A percentile compares a stretch with the other conserved stretches of the same genome.
Evolutionary conservation across 2,797 vertebrate species (phyloP).

Genomic region (Hyperoplus lanceolatus): DNA sequence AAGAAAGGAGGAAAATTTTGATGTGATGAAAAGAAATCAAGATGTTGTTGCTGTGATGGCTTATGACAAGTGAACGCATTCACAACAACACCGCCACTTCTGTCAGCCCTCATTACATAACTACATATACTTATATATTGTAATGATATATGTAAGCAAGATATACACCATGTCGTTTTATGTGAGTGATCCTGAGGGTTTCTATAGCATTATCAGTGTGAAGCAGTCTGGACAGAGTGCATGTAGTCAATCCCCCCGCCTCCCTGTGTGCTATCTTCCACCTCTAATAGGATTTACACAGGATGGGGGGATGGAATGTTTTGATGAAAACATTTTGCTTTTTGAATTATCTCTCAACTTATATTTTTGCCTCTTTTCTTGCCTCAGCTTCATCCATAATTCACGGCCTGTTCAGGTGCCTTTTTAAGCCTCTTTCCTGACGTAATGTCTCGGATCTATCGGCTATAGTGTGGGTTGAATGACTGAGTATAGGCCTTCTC

Average conservation of each 20-base stretch:
- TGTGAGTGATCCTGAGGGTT: constrained; percentile 9
- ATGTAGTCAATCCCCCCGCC: constrained; percentile 42
- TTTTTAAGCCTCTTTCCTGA: constrained; percentile 64
- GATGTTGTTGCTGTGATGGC: constrained; percentile 17
- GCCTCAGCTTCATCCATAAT: constrained; percentile 68
- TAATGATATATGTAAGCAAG: neutral
- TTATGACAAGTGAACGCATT: neutral
- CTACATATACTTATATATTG: neutral
- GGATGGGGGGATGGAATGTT: constrained; percentile 12
- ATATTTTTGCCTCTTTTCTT: constrained; percentile 55
- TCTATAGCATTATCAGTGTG: constrained; percentile 44
- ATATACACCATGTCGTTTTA: neutral
- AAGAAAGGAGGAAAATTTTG: constrained; percentile 19
- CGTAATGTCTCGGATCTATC: constrained; percentile 63
- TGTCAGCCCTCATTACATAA: neutral
- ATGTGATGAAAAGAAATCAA: constrained; percentile 14
- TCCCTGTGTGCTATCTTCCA: constrained; percentile 21
- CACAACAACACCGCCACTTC: neutral
- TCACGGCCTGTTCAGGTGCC: constrained; percentile 65
- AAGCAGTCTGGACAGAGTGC: constrained; percentile 43
- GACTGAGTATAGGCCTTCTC: constrained; percentile 54
- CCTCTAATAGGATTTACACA: constrained; percentile 68
- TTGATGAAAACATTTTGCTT: constrained; percentile 43
- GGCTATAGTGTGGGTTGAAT: constrained; percentile 62
- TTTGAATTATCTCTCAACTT: constrained; percentile 62